Conservation (phyloP, 2,797 vertebrate genomes). For the Otolemur crassicaudatus region DNA sequence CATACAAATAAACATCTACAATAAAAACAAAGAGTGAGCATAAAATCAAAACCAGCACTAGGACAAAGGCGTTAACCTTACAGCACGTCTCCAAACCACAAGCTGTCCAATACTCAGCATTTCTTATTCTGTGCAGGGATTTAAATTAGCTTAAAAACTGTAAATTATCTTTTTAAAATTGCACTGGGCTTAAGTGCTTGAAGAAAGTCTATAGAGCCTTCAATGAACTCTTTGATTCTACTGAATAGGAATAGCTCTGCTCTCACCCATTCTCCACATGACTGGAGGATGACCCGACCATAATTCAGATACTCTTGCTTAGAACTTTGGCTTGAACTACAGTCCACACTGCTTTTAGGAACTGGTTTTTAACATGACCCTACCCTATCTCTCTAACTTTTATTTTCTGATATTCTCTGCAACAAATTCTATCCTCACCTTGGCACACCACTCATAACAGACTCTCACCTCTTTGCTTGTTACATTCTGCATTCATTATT, state of each 20-base stretch:
- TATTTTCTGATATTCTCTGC: neutral
- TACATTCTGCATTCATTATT: neutral
- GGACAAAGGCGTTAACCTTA: neutral
- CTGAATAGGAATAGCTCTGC: neutral
- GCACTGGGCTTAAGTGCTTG: neutral
- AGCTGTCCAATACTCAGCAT: neutral
- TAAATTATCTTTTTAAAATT: neutral
- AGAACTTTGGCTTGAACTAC: neutral
- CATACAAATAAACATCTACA: neutral
- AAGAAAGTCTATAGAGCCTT: neutral
- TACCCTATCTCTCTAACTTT: neutral
- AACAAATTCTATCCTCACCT: neutral
- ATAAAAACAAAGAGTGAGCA: neutral
- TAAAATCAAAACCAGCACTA: neutral
- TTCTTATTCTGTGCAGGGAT: neutral
- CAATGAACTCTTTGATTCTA: neutral
- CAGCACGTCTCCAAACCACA: neutral
- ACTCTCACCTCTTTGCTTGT: neutral
- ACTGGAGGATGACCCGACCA: neutral
- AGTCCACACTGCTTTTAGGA: neutral
- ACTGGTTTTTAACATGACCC: neutral
- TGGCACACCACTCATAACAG: neutral
- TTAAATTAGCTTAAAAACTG: neutral
- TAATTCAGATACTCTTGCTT: neutral
- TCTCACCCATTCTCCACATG: neutral